These are phyloP conservation scores for Sitobion miscanthi DNA, from an alignment of 1,140 invertebrate species.

Conservation along the genomic window DNA sequence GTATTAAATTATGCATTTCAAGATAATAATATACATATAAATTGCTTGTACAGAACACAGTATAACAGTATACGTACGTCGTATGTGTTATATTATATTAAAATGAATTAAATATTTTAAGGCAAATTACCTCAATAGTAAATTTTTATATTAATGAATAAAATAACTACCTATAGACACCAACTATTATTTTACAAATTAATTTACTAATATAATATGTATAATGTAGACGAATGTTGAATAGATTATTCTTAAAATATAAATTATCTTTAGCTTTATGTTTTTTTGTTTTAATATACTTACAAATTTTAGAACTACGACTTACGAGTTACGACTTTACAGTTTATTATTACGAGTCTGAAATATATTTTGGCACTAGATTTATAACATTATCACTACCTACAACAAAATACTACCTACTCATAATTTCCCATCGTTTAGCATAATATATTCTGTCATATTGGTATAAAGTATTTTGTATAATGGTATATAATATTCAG, in stretches of 20 bases:
- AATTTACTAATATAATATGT: neutral
- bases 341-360: neutral
- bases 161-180: neutral
- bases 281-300: neutral
- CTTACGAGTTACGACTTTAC: neutral
- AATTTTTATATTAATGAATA: neutral
- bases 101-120: neutral
- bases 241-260: conserved; percentile 2
- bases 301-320: neutral
- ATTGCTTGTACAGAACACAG: neutral
- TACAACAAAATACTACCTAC: neutral
- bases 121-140: neutral
- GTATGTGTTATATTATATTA: neutral
- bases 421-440: neutral
- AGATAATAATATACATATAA: neutral
- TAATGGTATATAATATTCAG: neutral
- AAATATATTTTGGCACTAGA: conserved; percentile 9
- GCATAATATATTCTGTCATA: neutral
- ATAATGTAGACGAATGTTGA: neutral
- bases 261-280: neutral
- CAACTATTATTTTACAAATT: neutral
- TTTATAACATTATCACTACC: neutral
- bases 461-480: neutral
- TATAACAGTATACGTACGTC: neutral
- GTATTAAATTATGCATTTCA: neutral